Conservation (phyloP, 2,113 vertebrate genomes). For the Cryptotis parvus region DNA sequence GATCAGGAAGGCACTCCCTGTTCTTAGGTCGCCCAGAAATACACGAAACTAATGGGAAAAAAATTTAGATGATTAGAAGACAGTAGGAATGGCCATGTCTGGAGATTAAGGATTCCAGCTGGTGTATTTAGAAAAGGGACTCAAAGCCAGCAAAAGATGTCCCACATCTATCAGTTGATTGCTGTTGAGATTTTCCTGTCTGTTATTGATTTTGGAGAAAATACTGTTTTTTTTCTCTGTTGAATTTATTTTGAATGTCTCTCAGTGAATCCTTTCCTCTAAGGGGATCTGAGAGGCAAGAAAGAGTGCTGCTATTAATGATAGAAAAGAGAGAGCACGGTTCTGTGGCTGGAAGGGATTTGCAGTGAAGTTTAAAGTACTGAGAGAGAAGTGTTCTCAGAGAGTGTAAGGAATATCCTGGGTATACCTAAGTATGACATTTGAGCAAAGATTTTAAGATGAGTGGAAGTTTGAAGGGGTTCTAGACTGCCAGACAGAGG, state of each 20-base stretch:
- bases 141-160: background rate
- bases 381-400: background rate
- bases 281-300: background rate
- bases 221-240: too few relatives aligned
- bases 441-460: background rate
- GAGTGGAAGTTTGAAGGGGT: background rate
- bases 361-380: accelerated
- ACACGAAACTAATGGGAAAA: background rate
- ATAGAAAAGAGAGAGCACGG: accelerated
- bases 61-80: background rate
- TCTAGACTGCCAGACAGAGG: background rate
- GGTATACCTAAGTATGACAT: background rate
- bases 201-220: background rate
- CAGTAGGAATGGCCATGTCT: too few relatives aligned
- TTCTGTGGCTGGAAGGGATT: background rate
- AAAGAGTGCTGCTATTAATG: accelerated
- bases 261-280: background rate
- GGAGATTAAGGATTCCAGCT: too few relatives aligned
- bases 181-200: background rate
- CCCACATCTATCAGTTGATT: background rate
- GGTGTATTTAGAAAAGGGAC: too few relatives aligned
- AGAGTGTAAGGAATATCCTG: accelerated
- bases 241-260: background rate
- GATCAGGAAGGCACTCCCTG: background rate
- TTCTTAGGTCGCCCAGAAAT: background rate